Conservation (phyloP, 1,140 invertebrate genomes). For the Lepidostoma basale region DNA sequence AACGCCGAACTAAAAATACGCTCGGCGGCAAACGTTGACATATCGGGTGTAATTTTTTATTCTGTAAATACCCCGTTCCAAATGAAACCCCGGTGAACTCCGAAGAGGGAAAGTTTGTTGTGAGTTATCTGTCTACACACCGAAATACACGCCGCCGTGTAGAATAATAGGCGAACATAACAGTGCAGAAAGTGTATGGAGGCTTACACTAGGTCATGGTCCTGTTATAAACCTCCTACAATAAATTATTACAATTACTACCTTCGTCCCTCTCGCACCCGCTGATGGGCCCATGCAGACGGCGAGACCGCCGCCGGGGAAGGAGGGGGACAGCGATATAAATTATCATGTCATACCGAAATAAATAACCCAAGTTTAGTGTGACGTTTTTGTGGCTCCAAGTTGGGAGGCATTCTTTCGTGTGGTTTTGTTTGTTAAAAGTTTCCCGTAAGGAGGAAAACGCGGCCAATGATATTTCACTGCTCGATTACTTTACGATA, state of each 20-base stretch:
- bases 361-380: constrained; percentile 45
- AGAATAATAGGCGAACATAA: constrained; percentile 32
- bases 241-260: constrained; percentile 47
- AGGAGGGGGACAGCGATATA: constrained; percentile 41
- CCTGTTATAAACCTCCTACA: constrained; percentile 42
- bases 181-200: constrained; percentile 35
- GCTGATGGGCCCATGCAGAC: background rate
- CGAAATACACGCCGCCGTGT: background rate
- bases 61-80: no score
- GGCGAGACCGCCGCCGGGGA: constrained; percentile 14
- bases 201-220: constrained; percentile 44
- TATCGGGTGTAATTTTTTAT: no score
- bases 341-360: constrained; percentile 45
- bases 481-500: background rate
- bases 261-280: constrained; percentile 35
- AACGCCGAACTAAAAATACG: no score
- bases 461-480: background rate
- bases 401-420: constrained; percentile 31
- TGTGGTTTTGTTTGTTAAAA: constrained; percentile 38
- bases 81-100: no score
- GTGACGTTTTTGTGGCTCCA: constrained; percentile 42
- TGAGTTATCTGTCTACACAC: constrained; percentile 20
- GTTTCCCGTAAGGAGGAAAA: background rate
- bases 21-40: no score
- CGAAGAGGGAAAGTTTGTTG: no score